A percentile compares a stretch with the other conserved stretches of the same genome.
Evolutionary conservation across 2,113 vertebrate genomes (phyloP).

Genomic region (Hyaena hyaena): DNA sequence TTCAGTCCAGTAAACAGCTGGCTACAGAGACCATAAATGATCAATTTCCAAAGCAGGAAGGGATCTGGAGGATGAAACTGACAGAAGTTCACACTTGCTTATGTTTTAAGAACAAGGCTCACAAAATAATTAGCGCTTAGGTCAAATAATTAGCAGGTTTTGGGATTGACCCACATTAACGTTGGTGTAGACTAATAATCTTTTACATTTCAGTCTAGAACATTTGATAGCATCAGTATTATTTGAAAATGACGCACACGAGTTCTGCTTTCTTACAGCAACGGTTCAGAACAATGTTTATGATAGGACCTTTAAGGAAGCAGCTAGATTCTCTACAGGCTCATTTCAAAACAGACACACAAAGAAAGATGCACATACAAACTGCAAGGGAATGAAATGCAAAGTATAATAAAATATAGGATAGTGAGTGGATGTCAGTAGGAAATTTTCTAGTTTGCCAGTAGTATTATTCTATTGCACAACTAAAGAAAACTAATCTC

Average conservation of each 20-base stretch:
- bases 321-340: not conserved
- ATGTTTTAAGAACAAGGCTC: conserved; percentile 44
- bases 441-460: conserved; percentile 20
- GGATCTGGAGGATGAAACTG: not conserved
- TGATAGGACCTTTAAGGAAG: not conserved
- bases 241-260: not conserved
- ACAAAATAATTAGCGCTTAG: conserved; percentile 36
- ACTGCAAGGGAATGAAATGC: conserved; percentile 43
- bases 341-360: not conserved
- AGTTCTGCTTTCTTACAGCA: not conserved
- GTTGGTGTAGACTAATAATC: not conserved
- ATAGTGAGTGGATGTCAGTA: not conserved
- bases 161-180: conserved; percentile 4
- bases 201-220: not conserved
- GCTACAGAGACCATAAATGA: not conserved
- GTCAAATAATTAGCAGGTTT: conserved; percentile 53
- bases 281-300: not conserved
- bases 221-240: not conserved
- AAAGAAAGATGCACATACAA: not conserved
- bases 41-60: conserved; percentile 20
- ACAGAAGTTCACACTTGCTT: conserved; percentile 7
- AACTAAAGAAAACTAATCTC: conserved; percentile 11
- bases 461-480: not conserved
- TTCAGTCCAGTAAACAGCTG: conserved; percentile 16
- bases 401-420: not conserved